Percentiles rank a stretch among this genome's conserved stretches.
These are phyloP conservation scores for Adelosebastes latens DNA, from an alignment of 2,797 vertebrate species.

Conservation along the genomic window DNA sequence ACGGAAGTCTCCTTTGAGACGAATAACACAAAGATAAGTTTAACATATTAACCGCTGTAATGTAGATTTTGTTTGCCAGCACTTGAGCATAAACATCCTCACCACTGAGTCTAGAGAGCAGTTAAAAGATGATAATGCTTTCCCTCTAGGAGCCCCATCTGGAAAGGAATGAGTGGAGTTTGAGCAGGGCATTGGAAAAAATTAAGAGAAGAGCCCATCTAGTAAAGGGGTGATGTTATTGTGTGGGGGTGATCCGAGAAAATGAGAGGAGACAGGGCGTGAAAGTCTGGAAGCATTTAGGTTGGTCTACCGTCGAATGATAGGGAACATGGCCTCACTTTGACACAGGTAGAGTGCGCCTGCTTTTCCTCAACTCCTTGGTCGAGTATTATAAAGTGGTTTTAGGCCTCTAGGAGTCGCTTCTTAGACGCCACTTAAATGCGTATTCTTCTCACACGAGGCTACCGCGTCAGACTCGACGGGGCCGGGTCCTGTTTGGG, in stretches of 20 bases:
- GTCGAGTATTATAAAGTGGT: constrained; percentile 30
- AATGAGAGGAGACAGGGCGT: constrained; percentile 63
- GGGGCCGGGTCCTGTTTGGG: constrained; percentile 48
- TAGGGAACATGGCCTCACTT: constrained; percentile 45
- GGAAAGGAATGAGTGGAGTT: neutral
- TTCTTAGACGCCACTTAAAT: constrained; percentile 20
- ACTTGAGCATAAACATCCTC: neutral
- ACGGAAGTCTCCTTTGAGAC: constrained; percentile 11
- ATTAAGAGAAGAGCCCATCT: neutral
- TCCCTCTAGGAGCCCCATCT: neutral
- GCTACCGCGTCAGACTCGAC: constrained; percentile 32
- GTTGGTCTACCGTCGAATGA: constrained; percentile 37
- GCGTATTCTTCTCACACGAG: constrained; percentile 18
- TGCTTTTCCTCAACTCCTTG: constrained; percentile 61
- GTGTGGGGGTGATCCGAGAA: constrained; percentile 20
- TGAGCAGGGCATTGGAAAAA: neutral
- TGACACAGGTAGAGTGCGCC: constrained; percentile 48
- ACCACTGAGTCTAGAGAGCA: neutral
- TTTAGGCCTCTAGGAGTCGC: constrained; percentile 38
- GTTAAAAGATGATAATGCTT: neutral
- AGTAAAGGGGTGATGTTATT: constrained; percentile 19
- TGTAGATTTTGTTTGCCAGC: neutral
- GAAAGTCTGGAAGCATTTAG: constrained; percentile 76
- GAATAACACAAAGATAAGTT: constrained; percentile 6
- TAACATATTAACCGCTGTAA: constrained; percentile 3